Base-by-base conservation (phyloP, 1,140 invertebrate genomes). In the Sesamia nonagrioides region DNA sequence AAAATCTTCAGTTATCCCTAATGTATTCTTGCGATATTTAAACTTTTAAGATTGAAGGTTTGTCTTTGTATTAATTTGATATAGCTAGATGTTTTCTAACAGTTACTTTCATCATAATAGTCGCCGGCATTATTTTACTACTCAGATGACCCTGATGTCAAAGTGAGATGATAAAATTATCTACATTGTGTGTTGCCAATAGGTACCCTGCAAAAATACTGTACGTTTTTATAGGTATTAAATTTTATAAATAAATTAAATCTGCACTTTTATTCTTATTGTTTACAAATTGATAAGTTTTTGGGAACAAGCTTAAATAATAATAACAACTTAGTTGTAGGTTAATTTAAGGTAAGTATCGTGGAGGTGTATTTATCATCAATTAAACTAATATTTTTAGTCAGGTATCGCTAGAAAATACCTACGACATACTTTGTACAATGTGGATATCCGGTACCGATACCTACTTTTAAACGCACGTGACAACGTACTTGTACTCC, bases 401-500 rank as follows among this genome's bases (percentile, higher is more conserved):
- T 63, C 58, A 58, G 27, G 58, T 69, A 69, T 61, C 73, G 15
- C 27, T 50, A 63, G 17, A 45, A 75, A 75, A 61, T 75, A 27
- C 27, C 27, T 27, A 61, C 50, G 73, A 18, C 73, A 75, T 52
- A 75, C 73, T 63, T 75, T 50, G 17, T 5, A 40, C 45, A n/a
- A 37, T 27, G 42, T 75, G 82, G 79, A 84, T 76, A 80, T 84
- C 82, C 82, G 82, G 81, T 82, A 82, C 68, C 52, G 75, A 81
- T 79, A 84, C 82, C 76, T 74, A 82, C 52, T 77, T 79, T 77
- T 42, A 35, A 48, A 35, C 21, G 73, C 77, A 83, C 82, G 76
- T 76, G 78, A 78, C 75, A 80, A 63, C 50, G 42, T 76, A 74
- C 58, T n/a, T 63, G 37, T 58, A 42, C 71, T 71, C 52, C 15